Evolutionary conservation across 2,888 invertebrate species (phyloP).

Genomic region (Cheiracanthium punctorium): DNA sequence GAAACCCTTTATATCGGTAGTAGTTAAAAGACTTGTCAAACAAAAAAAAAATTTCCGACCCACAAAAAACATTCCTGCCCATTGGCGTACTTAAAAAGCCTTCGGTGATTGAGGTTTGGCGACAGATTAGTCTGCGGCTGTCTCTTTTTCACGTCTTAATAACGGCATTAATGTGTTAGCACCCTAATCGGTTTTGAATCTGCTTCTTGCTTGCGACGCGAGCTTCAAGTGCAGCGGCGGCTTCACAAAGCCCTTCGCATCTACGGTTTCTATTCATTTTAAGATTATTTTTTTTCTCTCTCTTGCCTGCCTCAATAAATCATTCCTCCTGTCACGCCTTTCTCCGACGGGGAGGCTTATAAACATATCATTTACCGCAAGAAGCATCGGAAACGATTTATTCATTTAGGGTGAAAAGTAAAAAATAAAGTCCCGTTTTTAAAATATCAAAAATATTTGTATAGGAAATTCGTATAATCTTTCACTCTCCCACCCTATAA

Average conservation of each 20-base stretch:
- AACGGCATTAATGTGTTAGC: slow-evolving; percentile 3
- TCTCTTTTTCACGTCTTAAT: neutral
- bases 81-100: neutral
- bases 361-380: neutral
- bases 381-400: slow-evolving; percentile 1
- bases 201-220: neutral
- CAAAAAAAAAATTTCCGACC: neutral
- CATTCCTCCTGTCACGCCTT: neutral
- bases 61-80: neutral
- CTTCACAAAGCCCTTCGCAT: neutral
- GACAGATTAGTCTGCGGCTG: neutral
- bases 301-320: neutral
- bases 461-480: too few relatives aligned
- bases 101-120: neutral
- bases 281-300: neutral
- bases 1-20: neutral
- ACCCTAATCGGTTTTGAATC: neutral
- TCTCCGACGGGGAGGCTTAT: neutral
- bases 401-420: neutral
- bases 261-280: neutral
- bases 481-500: too few relatives aligned
- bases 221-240: neutral
- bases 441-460: neutral
- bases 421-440: neutral
- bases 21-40: neutral